A percentile compares a stretch with the other conserved stretches of the same genome.
These are phyloP conservation scores for Alitta virens DNA, from an alignment of 2,888 invertebrate species.

Conservation along the genomic window DNA sequence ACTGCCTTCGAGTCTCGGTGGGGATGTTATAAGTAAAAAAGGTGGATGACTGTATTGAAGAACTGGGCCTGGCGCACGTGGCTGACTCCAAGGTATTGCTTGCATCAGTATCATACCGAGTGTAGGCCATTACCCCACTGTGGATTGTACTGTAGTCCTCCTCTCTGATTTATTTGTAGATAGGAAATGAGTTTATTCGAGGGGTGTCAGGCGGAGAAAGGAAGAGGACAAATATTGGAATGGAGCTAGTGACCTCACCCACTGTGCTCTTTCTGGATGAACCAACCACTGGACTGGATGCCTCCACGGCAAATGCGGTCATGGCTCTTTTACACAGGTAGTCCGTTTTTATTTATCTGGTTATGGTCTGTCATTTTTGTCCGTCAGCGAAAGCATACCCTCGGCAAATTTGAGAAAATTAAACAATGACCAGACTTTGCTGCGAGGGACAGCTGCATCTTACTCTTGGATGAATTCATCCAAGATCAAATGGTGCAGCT, in stretches of 20 bases:
- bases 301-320: conserved; percentile 55
- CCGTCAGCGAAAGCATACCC: no score
- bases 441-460: no score
- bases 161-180: no score
- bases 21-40: conserved; percentile 33
- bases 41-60: conserved; percentile 47
- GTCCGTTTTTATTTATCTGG: background rate
- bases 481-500: no score
- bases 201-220: conserved; percentile 58
- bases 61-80: conserved; percentile 49
- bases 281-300: conserved; percentile 57
- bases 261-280: conserved; percentile 56
- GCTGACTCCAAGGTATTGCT: conserved; percentile 47
- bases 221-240: conserved; percentile 56
- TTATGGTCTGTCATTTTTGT: no score
- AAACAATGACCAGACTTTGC: no score
- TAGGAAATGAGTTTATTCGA: conserved; percentile 55
- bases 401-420: no score
- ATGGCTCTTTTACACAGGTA: conserved; percentile 52
- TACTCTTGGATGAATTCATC: no score
- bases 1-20: conserved; percentile 35
- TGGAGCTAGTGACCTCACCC: conserved; percentile 56
- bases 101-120: no score
- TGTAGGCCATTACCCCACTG: no score
- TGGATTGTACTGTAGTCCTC: no score